phyloP scores from a whole-genome alignment of 2,888 invertebrate genomes.

The Hirtodrosophila alboralis region DNA sequence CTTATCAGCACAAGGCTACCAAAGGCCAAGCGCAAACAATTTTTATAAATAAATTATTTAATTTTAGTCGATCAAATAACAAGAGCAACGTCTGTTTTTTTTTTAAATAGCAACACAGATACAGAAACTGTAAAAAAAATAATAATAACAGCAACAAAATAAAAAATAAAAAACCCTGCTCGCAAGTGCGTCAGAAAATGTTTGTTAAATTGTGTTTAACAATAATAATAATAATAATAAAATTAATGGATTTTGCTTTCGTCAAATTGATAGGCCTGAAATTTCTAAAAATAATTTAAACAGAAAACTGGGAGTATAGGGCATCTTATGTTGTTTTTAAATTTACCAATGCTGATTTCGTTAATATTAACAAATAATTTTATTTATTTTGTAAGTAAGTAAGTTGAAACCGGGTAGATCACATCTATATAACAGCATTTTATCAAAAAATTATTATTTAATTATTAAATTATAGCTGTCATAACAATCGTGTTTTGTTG shows the following conservation, averaged over 20 bases:
- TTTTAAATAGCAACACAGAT: too few species aligned
- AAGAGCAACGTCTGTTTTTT: conserved; percentile 29
- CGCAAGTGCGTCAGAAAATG: conserved; percentile 58
- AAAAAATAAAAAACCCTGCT: conserved; percentile 2
- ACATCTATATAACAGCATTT: too few species aligned
- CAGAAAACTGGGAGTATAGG: too few species aligned
- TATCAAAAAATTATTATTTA: too few species aligned
- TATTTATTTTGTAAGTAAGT: too few species aligned
- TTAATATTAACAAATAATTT: too few species aligned
- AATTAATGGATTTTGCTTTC: conserved; percentile 43
- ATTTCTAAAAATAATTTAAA: neutral
- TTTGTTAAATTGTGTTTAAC: conserved; percentile 29
- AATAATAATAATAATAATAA: conserved; percentile 50
- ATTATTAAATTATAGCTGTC: too few species aligned
- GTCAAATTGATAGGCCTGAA: conserved; percentile 33
- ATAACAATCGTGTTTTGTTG: too few species aligned
- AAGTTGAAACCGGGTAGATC: too few species aligned
- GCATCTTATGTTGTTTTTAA: too few species aligned
- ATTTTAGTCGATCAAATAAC: conserved; percentile 45
- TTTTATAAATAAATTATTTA: conserved; percentile 51
- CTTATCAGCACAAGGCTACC: conserved; percentile 36
- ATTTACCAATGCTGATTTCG: too few species aligned
- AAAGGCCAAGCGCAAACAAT: conserved; percentile 24
- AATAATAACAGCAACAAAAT: conserved; percentile 7
- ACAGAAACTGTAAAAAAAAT: too few species aligned